Evolutionary conservation across 2,113 vertebrate species (phyloP), one percentile per base, ranked within the genome.

Genomic region (Porphyrio hochstetteri): DNA sequence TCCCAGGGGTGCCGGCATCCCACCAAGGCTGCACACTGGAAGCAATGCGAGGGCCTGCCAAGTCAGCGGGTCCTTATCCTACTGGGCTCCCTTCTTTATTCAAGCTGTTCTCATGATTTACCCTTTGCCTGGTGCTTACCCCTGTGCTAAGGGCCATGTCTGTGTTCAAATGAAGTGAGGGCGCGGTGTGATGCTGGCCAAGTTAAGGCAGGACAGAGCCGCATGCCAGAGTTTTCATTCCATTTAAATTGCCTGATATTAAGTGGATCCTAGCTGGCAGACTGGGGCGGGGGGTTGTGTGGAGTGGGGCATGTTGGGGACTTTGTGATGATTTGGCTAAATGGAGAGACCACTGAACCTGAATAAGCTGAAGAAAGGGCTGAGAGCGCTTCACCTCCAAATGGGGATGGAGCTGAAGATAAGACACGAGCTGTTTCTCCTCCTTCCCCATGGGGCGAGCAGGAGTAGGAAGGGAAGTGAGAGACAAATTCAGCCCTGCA

Each of bases 191-290:
- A n/a, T 31, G 50, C 63, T 55, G 63, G 63, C 76, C 60, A 38
- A 36, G 13, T 46, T 67, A 94, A 95, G 86, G 52, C 69, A 38
- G 76, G 86, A 86, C 64, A 55, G 60, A 91, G 57, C 64, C 56
- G 38, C 1, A 2, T 3, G 7, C 72, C 67, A 82, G 44, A 82
- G 31, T 55, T 82, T 81, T 71, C 67, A 82, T 89, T 91, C 42
- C 15, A 18, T 10, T 3, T 71, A 75, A 93, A 81, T 80, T 82
- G 70, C 17, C 17, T 19, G 77, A 44, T 69, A 65, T 53, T 75
- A 94, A 87, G 91, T 89, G 57, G 53, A 71, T 48, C 81, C 7
- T 40, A 44, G 36, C 76, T 75, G 56, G 46, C 50, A 55, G 23
- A 11, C 23, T 33, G 16, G 11, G 40, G 40, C 28, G 31, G 17